Evolutionary conservation across 2,113 vertebrate genomes (phyloP).

Genomic region (Psilopogon haemacephalus): DNA sequence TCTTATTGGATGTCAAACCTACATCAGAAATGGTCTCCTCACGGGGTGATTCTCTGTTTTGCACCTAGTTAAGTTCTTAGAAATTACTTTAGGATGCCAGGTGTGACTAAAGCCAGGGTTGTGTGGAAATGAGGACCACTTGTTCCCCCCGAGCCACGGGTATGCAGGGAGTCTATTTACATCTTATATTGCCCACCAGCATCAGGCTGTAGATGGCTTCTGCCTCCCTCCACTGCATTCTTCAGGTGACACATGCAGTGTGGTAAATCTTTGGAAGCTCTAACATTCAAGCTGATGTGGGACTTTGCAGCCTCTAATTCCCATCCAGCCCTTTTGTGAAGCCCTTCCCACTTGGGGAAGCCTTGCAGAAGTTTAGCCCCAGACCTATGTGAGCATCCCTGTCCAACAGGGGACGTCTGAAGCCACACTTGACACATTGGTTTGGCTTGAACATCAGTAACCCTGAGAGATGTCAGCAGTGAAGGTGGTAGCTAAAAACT

Average conservation of each 20-base stretch:
- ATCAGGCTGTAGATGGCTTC: background rate
- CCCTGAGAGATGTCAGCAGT: background rate
- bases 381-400: background rate
- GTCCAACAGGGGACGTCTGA: background rate
- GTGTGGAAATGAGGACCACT: background rate
- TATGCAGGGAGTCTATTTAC: background rate
- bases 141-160: background rate
- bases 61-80: background rate
- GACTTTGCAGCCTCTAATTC: background rate
- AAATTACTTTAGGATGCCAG: background rate
- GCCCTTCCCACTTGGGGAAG: background rate
- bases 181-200: background rate
- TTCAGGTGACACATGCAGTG: accelerated
- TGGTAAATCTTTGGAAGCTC: background rate
- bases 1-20: background rate
- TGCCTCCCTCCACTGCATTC: background rate
- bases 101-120: background rate
- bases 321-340: background rate
- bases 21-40: background rate
- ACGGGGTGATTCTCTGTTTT: background rate
- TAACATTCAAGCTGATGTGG: accelerated
- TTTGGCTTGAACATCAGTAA: background rate
- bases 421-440: background rate
- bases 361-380: accelerated
- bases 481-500: background rate